These are phyloP conservation scores for Cephus cinctus DNA, from an alignment of 1,140 invertebrate genomes.

Conservation along the genomic window DNA sequence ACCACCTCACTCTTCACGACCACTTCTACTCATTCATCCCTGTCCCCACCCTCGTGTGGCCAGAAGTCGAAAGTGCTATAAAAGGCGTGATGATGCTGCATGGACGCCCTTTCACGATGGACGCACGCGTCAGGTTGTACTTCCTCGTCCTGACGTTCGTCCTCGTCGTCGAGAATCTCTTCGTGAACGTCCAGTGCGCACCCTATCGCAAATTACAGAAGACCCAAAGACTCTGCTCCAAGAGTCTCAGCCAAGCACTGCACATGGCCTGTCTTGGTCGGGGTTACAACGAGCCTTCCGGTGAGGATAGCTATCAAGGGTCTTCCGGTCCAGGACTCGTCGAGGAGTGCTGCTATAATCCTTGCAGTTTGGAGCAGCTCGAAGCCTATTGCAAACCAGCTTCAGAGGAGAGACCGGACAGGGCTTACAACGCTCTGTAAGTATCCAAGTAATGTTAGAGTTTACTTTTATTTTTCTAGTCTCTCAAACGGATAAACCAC, in stretches of 20 bases:
- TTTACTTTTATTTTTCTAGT: too few species aligned
- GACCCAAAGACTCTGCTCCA: constrained; percentile 36
- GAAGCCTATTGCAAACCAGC: constrained; percentile 41
- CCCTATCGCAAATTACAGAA: too few species aligned
- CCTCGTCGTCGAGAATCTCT: constrained; percentile 15
- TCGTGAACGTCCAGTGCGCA: background rate
- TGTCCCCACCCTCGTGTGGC: too few species aligned
- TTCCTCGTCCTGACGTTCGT: constrained; percentile 15
- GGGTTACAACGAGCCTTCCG: constrained; percentile 43
- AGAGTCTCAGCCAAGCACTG: constrained; percentile 36
- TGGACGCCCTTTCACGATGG: too few species aligned
- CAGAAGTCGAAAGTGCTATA: too few species aligned
- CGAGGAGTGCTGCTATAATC: constrained; percentile 43
- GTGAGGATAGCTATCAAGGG: constrained; percentile 24
- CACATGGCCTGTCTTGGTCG: constrained; percentile 32
- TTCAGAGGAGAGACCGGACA: constrained; percentile 6
- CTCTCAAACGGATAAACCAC: too few species aligned
- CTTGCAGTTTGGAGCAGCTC: constrained; percentile 35
- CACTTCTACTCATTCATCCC: too few species aligned
- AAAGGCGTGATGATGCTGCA: too few species aligned
- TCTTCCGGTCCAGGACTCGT: constrained; percentile 35
- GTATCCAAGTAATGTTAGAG: too few species aligned
- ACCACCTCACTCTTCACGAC: too few species aligned
- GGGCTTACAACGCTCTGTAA: constrained; percentile 9
- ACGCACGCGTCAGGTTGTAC: too few species aligned